Base-by-base conservation (phyloP, 2,113 vertebrate species). In the Rana temporaria region DNA sequence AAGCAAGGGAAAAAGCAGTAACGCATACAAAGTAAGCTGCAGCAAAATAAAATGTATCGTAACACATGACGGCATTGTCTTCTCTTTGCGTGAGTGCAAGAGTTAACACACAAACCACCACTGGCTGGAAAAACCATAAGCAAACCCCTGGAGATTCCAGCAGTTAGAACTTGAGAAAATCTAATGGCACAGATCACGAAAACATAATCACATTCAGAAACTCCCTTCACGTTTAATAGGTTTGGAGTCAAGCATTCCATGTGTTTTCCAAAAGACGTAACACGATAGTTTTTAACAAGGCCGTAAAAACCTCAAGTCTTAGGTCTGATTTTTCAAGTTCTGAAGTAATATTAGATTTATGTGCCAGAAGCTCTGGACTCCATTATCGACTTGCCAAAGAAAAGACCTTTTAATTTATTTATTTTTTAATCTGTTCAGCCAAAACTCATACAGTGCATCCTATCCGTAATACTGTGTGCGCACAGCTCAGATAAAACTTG, bases 381-480 rank as follows among this genome's bases (percentile, higher is more conserved):
- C 55, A 69, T 63, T 83, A 68, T 1, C 79, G 74, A 74, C 34
- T 11, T 84, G 19, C 64, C 85, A 72, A 87, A 74, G 69, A 78
- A 63, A 82, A 59, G 75, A 86, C 79, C 57, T 74, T 77, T 56
- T 38, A 14, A n/a, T 74, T 74, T 75, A 60, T 75, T 57, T 72
- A 48, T 75, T 42, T 62, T 75, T 34, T 42, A 75, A 75, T 42
- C 84, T 78, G 42, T 12, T 19, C 20, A 60, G 84, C 85, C 67
- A 84, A 85, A 67, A 66, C 17, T 62, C 0, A 87, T 85, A 85
- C 80, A 85, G 64, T 86, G 82, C 70, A 85, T 85, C 86, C 80
- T 81, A 84, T 78, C 38, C 20, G 68, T 79, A 69, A 69, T 85
- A 52, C 84, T 78, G 86, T 85, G 85, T 88, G 86, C 84, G 20